These are phyloP conservation scores for Gallinago solitaria DNA, from an alignment of 2,797 vertebrate genomes.

Conservation along the genomic window DNA sequence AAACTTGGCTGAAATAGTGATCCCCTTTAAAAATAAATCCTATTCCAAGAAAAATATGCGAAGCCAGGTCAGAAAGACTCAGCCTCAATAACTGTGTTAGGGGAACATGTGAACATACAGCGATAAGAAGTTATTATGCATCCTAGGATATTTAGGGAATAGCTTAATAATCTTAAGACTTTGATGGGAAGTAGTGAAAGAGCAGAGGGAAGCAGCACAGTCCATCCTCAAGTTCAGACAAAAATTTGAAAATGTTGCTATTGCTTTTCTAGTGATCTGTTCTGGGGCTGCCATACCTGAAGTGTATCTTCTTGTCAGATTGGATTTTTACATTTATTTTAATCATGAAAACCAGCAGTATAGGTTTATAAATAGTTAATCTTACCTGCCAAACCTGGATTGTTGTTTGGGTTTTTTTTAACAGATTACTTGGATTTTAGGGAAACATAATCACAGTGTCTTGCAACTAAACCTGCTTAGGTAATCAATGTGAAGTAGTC, in stretches of 20 bases:
- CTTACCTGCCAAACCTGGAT: background rate
- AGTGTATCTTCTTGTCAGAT: background rate
- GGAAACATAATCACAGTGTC: background rate
- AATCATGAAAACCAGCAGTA: background rate
- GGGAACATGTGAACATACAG: background rate
- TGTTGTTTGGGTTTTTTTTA: background rate
- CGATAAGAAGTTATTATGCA: conserved; percentile 22
- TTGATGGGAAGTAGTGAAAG: background rate
- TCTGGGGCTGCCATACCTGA: background rate
- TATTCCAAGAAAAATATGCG: conserved; percentile 51
- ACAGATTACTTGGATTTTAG: background rate
- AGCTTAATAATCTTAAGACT: background rate
- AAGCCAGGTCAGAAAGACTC: conserved; percentile 48
- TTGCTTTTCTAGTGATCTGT: background rate
- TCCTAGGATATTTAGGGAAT: background rate
- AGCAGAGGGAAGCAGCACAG: background rate
- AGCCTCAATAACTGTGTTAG: background rate
- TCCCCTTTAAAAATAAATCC: conserved; percentile 36
- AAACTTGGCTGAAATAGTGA: conserved; percentile 58
- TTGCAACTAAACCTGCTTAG: background rate
- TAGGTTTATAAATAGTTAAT: background rate
- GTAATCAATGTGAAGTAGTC: background rate
- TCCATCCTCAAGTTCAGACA: background rate
- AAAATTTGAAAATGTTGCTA: background rate
- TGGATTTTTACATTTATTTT: background rate